Evolutionary conservation across 2,797 vertebrate species (phyloP).

Genomic region (Crocidura indochinensis): DNA sequence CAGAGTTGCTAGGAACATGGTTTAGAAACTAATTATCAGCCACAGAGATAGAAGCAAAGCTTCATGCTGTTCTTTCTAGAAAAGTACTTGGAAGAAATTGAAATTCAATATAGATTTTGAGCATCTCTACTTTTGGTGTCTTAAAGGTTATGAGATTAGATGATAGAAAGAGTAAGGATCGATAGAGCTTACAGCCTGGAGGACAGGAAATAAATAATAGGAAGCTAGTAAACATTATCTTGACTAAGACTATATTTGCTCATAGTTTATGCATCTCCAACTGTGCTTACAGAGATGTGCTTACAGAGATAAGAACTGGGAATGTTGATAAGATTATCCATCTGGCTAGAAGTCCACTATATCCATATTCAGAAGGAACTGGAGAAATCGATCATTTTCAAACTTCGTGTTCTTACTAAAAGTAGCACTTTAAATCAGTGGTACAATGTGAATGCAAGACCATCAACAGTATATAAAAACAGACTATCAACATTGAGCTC

Average conservation of each 20-base stretch:
- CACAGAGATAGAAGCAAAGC: neutral
- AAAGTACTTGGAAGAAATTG: constrained; percentile 60
- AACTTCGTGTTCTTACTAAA: neutral
- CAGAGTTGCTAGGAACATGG: neutral
- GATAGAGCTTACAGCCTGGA: constrained; percentile 56
- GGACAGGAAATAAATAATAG: constrained; percentile 64
- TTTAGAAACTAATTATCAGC: constrained; percentile 52
- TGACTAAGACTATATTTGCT: constrained; percentile 22
- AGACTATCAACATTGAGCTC: neutral
- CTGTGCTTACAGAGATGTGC: constrained; percentile 32
- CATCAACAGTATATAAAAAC: neutral
- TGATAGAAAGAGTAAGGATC: constrained; percentile 43
- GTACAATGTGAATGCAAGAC: neutral
- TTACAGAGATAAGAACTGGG: constrained; percentile 45
- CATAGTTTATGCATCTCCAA: constrained; percentile 55
- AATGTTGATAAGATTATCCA: neutral
- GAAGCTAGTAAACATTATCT: constrained; percentile 50
- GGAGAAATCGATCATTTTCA: neutral
- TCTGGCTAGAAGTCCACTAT: neutral
- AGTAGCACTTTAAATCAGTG: neutral
- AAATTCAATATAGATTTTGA: constrained; percentile 76
- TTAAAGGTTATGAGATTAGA: constrained; percentile 80
- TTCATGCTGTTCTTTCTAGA: constrained; percentile 60
- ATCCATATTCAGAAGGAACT: neutral
- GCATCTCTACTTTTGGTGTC: constrained; percentile 63